These are phyloP conservation scores for Eulithis prunata DNA, from an alignment of 2,888 invertebrate species.

Conservation along the genomic window DNA sequence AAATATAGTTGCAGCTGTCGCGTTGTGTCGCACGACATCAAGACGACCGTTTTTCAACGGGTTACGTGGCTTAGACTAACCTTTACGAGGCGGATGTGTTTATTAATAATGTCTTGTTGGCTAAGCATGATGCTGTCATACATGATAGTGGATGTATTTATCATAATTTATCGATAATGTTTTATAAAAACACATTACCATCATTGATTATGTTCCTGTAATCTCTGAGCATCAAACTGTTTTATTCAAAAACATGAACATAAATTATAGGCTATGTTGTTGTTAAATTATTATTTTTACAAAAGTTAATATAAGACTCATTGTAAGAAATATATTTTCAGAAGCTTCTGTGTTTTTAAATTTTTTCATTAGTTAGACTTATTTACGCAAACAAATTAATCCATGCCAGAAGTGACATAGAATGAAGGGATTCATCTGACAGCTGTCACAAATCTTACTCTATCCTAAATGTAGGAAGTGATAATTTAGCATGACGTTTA, in stretches of 20 bases:
- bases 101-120: slow-evolving; percentile 40
- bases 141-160: not conserved
- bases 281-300: too few species aligned
- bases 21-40: slow-evolving; percentile 64
- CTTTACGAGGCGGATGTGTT: slow-evolving; percentile 45
- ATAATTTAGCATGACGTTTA: slow-evolving; percentile 1
- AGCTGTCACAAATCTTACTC: slow-evolving; percentile 2
- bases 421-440: slow-evolving; percentile 2
- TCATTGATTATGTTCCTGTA: not conserved
- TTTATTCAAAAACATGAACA: too few species aligned
- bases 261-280: too few species aligned
- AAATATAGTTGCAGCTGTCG: slow-evolving; percentile 80
- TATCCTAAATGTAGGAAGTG: slow-evolving; percentile 5
- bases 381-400: slow-evolving; percentile 3
- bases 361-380: not conserved
- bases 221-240: too few species aligned
- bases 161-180: not conserved
- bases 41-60: slow-evolving; percentile 56
- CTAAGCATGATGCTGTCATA: slow-evolving; percentile 27
- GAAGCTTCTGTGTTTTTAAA: not conserved
- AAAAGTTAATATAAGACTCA: too few species aligned
- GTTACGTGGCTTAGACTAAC: slow-evolving; percentile 51
- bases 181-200: not conserved
- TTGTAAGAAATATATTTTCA: not conserved
- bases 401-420: not conserved